phyloP scores from a whole-genome alignment of 2,113 vertebrate genomes.

The Peucedramus taeniatus region DNA sequence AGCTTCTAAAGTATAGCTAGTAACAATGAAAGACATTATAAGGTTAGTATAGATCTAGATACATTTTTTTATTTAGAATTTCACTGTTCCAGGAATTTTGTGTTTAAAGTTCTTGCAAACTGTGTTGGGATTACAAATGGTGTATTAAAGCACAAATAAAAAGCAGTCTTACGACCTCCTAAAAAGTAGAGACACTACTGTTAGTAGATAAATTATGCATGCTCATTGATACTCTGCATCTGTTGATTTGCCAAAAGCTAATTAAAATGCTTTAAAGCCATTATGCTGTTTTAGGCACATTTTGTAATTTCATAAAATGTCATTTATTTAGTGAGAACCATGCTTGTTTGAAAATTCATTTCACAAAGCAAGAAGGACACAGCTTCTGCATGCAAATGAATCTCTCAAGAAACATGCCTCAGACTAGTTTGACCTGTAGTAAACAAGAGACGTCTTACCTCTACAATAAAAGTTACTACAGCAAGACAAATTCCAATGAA shows the following conservation, averaged over 20 bases:
- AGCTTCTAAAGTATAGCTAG: not conserved
- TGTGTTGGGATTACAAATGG: not conserved
- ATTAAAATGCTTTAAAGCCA: slow-evolving; percentile 66
- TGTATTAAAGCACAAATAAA: slow-evolving; percentile 17
- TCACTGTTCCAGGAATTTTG: not conserved
- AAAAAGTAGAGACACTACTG: slow-evolving; percentile 36
- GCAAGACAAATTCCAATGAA: not conserved
- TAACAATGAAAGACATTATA: not conserved
- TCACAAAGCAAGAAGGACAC: not conserved
- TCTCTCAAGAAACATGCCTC: not conserved
- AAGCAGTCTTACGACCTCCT: not conserved
- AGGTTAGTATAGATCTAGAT: not conserved
- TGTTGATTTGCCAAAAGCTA: slow-evolving; percentile 65
- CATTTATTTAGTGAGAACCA: slow-evolving; percentile 52
- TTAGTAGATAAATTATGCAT: slow-evolving; percentile 66
- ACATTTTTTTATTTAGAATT: not conserved
- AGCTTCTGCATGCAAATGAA: slow-evolving; percentile 5
- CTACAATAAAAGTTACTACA: not conserved
- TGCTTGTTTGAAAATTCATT: slow-evolving; percentile 35
- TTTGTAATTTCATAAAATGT: slow-evolving; percentile 62
- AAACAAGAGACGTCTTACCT: not conserved
- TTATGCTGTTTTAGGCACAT: slow-evolving; percentile 60
- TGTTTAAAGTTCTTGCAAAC: slow-evolving; percentile 3
- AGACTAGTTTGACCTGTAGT: not conserved
- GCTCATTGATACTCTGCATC: slow-evolving; percentile 28